Base-by-base conservation (phyloP, 2,888 invertebrate species). In the Augiades crinisus region DNA sequence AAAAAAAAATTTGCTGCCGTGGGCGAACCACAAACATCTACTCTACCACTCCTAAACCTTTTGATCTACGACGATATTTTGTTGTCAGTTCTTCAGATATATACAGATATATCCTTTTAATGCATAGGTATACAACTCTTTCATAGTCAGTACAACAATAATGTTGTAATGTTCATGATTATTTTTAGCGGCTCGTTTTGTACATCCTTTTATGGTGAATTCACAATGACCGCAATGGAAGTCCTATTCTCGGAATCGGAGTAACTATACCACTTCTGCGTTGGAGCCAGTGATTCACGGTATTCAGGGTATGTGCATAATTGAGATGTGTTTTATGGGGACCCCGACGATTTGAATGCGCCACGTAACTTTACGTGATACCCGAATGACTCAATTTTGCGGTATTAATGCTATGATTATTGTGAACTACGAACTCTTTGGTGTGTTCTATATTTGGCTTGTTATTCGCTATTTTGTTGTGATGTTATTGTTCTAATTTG, bases 241-340 rank as follows among this genome's bases (percentile, higher is more conserved):
- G 62, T 66, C 65, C 65, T 59, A 56, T 78, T 78, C 78, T 67
- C 44, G 54, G 75, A 75, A 78, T 52, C 58, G 10, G 27, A 43
- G 16, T 37, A 49, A 46, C 56, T 47, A 58, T 55, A 50, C 54
- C 60, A 16, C 14, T 34, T 19, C 30, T 17, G 53, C 51, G 53
- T 43, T 30, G 53, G 67, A 64, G 59, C 54, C 59, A 64, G 69
- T 81, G 81, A 81, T 73, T 79, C 79, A 81, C 68, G 59, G 8
- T 37, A 30, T 31, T 47, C 19, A 34, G 34, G 24, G 21, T 33
- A 22, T 46, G 60, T 61, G 58, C 62, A 63, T 80, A 80, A 81
- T 80, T 75, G 70, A 72, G 68, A 83, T 78, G 72, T 69, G 77
- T 78, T 77, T 79, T 72, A 77, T 67, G 68, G 69, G 66, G 54